Evolutionary conservation across 2,888 invertebrate genomes (phyloP).

Genomic region (Cyrtodaria siliqua): DNA sequence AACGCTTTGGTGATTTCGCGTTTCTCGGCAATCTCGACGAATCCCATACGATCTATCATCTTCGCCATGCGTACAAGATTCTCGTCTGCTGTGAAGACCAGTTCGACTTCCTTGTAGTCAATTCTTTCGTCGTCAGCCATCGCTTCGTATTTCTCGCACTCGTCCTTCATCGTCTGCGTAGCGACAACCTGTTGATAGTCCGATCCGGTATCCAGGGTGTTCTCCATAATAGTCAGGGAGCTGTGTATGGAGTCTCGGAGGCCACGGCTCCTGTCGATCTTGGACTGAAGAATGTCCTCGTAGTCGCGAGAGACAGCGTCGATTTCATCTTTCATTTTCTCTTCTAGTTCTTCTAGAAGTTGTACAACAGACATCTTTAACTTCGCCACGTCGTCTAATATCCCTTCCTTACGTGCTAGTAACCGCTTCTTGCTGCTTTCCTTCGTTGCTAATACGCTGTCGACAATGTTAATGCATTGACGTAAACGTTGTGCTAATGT

Average conservation of each 20-base stretch:
- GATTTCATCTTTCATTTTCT: slow-evolving; percentile 59
- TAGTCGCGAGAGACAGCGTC: slow-evolving; percentile 57
- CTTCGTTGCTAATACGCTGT: slow-evolving; percentile 49
- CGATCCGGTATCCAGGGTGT: slow-evolving; percentile 34
- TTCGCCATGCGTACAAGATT: slow-evolving; percentile 54
- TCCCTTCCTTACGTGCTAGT: slow-evolving; percentile 36
- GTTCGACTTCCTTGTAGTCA: slow-evolving; percentile 59
- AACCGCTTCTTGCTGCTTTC: slow-evolving; percentile 41
- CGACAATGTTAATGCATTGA: slow-evolving; percentile 46
- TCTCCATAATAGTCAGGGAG: slow-evolving; percentile 42
- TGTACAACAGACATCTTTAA: slow-evolving; percentile 53
- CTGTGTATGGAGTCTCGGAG: slow-evolving; percentile 57
- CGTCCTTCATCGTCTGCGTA: slow-evolving; percentile 52
- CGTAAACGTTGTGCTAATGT: slow-evolving; percentile 43
- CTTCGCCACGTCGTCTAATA: slow-evolving; percentile 50
- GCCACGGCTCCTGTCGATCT: slow-evolving; percentile 54
- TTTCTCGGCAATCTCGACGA: slow-evolving; percentile 59
- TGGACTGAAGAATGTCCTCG: slow-evolving; percentile 57
- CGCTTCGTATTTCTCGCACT: slow-evolving; percentile 53
- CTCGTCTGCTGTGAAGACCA: slow-evolving; percentile 57
- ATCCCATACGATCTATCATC: slow-evolving; percentile 52
- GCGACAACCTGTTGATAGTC: slow-evolving; percentile 57
- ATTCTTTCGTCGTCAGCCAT: slow-evolving; percentile 62
- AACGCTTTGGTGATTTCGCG: slow-evolving; percentile 53
- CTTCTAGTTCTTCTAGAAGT: slow-evolving; percentile 58